Percentiles rank a stretch among this genome's conserved stretches.
Conservation (phyloP, 2,797 vertebrate species). For the Malacoraja senta region DNA sequence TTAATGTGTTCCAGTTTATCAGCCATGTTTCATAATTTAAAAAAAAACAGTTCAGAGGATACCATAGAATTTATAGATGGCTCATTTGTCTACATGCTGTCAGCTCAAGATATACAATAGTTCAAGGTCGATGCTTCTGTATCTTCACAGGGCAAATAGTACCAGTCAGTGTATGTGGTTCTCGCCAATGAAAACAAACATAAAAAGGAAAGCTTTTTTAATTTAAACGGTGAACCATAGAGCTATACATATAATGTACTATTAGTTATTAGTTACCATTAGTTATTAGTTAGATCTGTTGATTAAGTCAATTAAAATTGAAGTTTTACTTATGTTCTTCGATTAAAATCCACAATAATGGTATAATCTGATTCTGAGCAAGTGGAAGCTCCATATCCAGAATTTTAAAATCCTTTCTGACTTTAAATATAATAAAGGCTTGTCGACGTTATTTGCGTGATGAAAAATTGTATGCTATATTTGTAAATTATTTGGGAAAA, state of each 20-base stretch:
- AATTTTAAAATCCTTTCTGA: background rate
- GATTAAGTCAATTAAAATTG: slow-evolving; percentile 2
- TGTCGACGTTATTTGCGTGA: background rate
- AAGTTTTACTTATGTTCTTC: background rate
- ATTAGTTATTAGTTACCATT: background rate
- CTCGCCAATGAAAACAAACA: background rate
- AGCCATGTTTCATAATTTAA: background rate
- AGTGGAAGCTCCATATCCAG: background rate
- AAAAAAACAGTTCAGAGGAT: too few species aligned
- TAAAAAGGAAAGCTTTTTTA: background rate
- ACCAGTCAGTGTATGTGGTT: background rate
- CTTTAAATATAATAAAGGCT: background rate
- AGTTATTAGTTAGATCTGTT: background rate
- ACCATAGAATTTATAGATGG: background rate
- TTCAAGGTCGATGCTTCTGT: background rate
- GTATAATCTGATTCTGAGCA: background rate
- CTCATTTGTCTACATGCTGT: background rate
- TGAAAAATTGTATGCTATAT: background rate
- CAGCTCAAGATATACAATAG: background rate
- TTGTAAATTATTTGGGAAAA: background rate
- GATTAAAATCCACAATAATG: background rate
- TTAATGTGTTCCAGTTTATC: background rate
- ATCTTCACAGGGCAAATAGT: background rate
- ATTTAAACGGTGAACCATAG: background rate
- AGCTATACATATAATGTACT: background rate